Evolutionary conservation across 2,888 invertebrate species (phyloP), one percentile per base, ranked within the genome.

Genomic region (Tetheella fluctuosa): DNA sequence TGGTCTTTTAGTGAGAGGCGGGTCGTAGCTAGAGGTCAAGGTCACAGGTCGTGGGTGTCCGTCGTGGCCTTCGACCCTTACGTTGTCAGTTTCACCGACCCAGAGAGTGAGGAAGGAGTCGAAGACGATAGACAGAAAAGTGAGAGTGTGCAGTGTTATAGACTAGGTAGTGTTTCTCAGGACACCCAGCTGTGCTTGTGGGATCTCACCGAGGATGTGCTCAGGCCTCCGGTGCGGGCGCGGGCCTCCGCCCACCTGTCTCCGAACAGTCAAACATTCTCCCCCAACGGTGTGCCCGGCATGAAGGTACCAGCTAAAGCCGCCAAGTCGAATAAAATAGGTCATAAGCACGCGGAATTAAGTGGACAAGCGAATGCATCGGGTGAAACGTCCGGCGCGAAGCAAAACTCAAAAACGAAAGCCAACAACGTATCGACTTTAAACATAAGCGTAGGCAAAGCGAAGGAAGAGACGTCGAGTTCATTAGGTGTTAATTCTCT

Each of bases 141-240:
- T 69, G 86, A 84, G 86, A 80, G 90, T 85, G 93, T 74, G 80
- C 95, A 96, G 28, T 96, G 96, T 79, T 98, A 97, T 85, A 94
- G 98, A 68, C 94, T 99, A 67, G 99, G 98, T 34, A 98, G 98
- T 67, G 98, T 99, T 1, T 98, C 99, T 37, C 99, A 99, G 88
- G 99, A 99, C 91, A 99, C 99, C 53, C 98, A 98, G 86, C 92
- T 99, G 70, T 99, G 99, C 90, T 93, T 99, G 68, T 99, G 99
- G 99, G 99, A 99, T 86, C 95, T 99, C 64, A 99, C 99, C 15
- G 98, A 99, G 84, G 99, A 99, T 83, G 96, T 98, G 62, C 90
- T 99, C 61, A 93, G 96, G 73, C 97, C 97, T 79, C 96, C 97
- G n/a, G 91, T 86, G 5, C 74, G 92, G 5, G 85, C 91, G 67